These are phyloP conservation scores for Garra rufa DNA, from an alignment of 2,113 vertebrate species.

Conservation along the genomic window DNA sequence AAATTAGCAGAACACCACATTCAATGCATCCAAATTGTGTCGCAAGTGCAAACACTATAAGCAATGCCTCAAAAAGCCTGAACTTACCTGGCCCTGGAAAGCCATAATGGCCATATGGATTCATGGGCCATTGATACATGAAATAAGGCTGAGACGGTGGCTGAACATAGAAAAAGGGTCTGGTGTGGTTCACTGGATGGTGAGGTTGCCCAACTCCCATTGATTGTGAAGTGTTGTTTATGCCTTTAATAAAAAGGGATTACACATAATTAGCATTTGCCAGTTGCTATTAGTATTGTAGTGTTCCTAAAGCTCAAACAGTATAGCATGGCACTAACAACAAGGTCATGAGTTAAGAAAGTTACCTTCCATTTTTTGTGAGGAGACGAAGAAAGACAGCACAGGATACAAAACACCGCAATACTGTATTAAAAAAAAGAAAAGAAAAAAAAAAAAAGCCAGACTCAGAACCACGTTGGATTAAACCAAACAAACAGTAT, in stretches of 20 bases:
- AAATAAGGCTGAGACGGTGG: slow-evolving; percentile 65
- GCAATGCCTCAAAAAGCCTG: background rate
- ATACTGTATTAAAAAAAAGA: slow-evolving; percentile 43
- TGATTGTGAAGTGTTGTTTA: slow-evolving; percentile 61
- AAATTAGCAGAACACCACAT: too few relatives aligned
- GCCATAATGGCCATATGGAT: slow-evolving; percentile 60
- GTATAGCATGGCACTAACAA: background rate
- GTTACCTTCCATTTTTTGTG: slow-evolving; percentile 64
- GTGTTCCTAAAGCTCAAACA: background rate
- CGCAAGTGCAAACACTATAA: too few relatives aligned
- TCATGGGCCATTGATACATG: slow-evolving; percentile 65
- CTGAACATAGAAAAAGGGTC: slow-evolving; percentile 69
- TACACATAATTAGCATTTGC: background rate
- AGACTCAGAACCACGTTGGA: background rate
- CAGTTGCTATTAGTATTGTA: background rate
- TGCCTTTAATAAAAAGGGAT: slow-evolving; percentile 48
- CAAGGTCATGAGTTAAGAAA: background rate
- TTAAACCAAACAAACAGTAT: background rate
- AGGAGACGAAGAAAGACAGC: slow-evolving; percentile 49
- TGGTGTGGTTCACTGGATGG: slow-evolving; percentile 59
- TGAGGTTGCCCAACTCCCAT: slow-evolving; percentile 63
- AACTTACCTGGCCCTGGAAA: slow-evolving; percentile 60
- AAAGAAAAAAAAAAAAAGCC: background rate
- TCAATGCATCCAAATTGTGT: too few relatives aligned
- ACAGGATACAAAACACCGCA: slow-evolving; percentile 62